Evolutionary conservation across 1,140 invertebrate genomes (phyloP).

Genomic region (Marisa cornuarietis): DNA sequence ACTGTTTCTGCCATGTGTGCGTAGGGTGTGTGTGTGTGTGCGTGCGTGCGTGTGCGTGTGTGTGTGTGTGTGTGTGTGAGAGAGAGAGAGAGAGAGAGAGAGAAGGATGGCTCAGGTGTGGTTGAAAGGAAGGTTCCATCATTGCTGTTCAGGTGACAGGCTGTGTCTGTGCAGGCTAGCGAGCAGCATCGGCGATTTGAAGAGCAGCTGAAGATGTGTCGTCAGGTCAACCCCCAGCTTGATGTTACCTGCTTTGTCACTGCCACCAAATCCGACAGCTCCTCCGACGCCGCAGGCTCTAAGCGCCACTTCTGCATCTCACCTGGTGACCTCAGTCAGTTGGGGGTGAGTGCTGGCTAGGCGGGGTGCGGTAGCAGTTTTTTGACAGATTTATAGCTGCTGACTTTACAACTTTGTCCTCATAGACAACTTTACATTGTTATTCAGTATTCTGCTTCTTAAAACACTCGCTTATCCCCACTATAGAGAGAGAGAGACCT

Average conservation of each 20-base stretch:
- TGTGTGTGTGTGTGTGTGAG: neutral
- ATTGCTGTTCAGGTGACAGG: neutral
- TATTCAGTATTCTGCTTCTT: too few relatives aligned
- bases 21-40: neutral
- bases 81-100: constrained; percentile 6
- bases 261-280: constrained; percentile 65
- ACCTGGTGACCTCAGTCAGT: constrained; percentile 33
- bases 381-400: too few relatives aligned
- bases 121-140: too few relatives aligned
- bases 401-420: too few relatives aligned
- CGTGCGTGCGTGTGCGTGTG: neutral
- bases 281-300: constrained; percentile 66
- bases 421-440: too few relatives aligned
- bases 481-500: too few relatives aligned
- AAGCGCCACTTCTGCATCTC: constrained; percentile 74
- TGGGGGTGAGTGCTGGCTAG: constrained; percentile 38
- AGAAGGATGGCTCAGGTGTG: neutral
- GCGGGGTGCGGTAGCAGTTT: too few relatives aligned
- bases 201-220: constrained; percentile 76
- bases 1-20: neutral
- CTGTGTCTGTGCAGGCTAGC: constrained; percentile 71
- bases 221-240: constrained; percentile 74
- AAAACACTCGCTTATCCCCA: too few relatives aligned
- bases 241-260: constrained; percentile 81
- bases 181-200: constrained; percentile 82